Evolutionary conservation across 1,140 invertebrate species (phyloP), one percentile per base, ranked within the genome.

Genomic region (Ruditapes philippinarum): DNA sequence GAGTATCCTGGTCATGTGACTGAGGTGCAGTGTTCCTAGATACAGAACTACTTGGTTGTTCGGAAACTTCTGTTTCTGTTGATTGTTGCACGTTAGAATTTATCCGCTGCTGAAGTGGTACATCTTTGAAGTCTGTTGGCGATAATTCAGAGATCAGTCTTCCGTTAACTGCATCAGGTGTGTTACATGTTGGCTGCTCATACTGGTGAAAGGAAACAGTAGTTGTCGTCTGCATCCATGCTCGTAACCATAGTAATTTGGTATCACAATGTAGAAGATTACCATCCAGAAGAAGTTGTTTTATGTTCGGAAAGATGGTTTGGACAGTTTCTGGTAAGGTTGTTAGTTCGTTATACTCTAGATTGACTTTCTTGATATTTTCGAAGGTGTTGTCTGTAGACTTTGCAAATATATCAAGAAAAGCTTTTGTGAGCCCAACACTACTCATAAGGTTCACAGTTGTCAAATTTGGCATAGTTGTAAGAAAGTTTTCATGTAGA

Each of bases 391-490:
- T n/a, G 14, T 62, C 33, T 5, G 73, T 76, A 33, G 49, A 57
- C 19, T 79, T 83, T 5, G 51, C 78, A 28, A 94, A 36, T 87
- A 93, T 33, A 5, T 96, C 96, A 62, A 98, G 93, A 33, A 98
- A 96, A 93, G 97, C 97, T 60, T 96, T 96, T 0, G 97, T 97
- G 45, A 98, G 95, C 12, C 96, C 96, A 0, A 97, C 97, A 93
- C 98, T 98, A 85, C 97, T 96, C 87, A 97, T 97, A 57, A 98
- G 95, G 94, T 98, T 97, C 38, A 98, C 96, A 83, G 96, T 96
- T 92, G 97, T 96, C 38, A 98, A 96, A 93, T 97, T 90, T 22
- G 91, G 88, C 88, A 94, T 93, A 60, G 90, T 85, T 36, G 78
- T 19, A 0, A 95, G 81, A 57, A 95, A 92, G 62, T 97, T 94